Percentiles rank a stretch among this genome's conserved stretches.
These are phyloP conservation scores for Cotesia vestalis DNA, from an alignment of 1,140 invertebrate genomes.

Conservation along the genomic window DNA sequence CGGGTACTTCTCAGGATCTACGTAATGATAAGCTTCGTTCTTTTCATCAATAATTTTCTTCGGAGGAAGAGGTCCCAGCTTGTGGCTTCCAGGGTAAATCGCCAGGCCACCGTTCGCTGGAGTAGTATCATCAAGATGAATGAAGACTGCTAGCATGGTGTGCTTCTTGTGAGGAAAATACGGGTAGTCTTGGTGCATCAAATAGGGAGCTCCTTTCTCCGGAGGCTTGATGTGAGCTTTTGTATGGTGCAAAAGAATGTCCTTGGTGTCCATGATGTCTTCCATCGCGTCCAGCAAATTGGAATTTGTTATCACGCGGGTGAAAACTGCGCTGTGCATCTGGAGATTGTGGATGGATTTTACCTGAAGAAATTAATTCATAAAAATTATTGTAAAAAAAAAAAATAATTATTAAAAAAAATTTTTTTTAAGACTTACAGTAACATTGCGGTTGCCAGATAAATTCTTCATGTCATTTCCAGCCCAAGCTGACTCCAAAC, in stretches of 20 bases:
- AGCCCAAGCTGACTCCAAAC: slow-evolving; percentile 65
- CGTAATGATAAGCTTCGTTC: slow-evolving; percentile 66
- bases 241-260: slow-evolving; percentile 72
- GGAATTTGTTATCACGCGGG: slow-evolving; percentile 65
- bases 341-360: slow-evolving; percentile 70
- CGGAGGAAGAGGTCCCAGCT: slow-evolving; percentile 69
- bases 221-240: slow-evolving; percentile 73
- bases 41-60: slow-evolving; percentile 55
- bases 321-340: slow-evolving; percentile 69
- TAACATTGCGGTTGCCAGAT: slow-evolving; percentile 53
- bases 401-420: slow-evolving; percentile 3
- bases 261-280: slow-evolving; percentile 68
- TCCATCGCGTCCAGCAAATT: slow-evolving; percentile 69
- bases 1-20: slow-evolving; percentile 68
- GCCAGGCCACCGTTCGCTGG: slow-evolving; percentile 71
- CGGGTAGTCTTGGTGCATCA: slow-evolving; percentile 74
- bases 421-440: slow-evolving; percentile 46
- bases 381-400: slow-evolving; percentile 11
- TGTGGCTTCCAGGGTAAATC: slow-evolving; percentile 73
- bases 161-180: slow-evolving; percentile 73
- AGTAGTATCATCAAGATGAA: slow-evolving; percentile 70
- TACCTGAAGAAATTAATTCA: slow-evolving; percentile 53
- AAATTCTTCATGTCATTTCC: slow-evolving; percentile 63
- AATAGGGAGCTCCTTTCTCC: slow-evolving; percentile 71
- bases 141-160: slow-evolving; percentile 71